A percentile compares a stretch with the other conserved stretches of the same genome.
phyloP scores from a whole-genome alignment of 2,797 vertebrate genomes.

The Chelon auratus region DNA sequence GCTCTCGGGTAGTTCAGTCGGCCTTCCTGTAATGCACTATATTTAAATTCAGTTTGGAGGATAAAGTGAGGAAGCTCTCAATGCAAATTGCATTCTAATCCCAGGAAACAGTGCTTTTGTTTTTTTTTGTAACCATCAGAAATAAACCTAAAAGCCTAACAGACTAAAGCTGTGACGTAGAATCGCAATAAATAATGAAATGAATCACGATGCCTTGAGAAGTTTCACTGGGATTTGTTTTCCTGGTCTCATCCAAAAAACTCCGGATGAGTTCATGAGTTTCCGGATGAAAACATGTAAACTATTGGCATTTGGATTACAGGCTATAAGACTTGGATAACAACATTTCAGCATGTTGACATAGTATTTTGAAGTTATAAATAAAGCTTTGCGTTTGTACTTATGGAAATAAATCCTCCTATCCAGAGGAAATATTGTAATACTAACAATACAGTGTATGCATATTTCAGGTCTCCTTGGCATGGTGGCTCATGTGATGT shows the following conservation, averaged over 20 bases:
- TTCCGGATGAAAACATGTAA: slow-evolving; percentile 3
- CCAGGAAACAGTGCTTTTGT: background rate
- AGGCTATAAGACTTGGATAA: background rate
- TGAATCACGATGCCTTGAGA: background rate
- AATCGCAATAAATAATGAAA: background rate
- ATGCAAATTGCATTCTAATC: background rate
- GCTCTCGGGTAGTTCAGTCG: slow-evolving; percentile 87
- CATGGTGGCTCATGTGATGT: slow-evolving; percentile 95
- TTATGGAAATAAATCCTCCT: background rate
- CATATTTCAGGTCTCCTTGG: slow-evolving; percentile 90
- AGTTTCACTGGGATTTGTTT: background rate
- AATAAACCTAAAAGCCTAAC: background rate
- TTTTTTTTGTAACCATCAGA: background rate
- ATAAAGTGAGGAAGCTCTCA: background rate
- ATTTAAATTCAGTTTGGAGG: background rate
- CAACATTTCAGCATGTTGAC: background rate
- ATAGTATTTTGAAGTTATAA: background rate
- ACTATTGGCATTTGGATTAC: background rate
- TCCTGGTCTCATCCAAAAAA: background rate
- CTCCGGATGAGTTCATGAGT: background rate
- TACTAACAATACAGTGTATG: background rate
- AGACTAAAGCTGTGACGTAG: background rate
- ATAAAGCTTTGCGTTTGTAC: background rate
- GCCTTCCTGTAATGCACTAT: background rate
- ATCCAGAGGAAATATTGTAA: background rate